These are phyloP conservation scores for Oenanthe oenanthe DNA, from an alignment of 2,113 vertebrate species.

Conservation along the genomic window DNA sequence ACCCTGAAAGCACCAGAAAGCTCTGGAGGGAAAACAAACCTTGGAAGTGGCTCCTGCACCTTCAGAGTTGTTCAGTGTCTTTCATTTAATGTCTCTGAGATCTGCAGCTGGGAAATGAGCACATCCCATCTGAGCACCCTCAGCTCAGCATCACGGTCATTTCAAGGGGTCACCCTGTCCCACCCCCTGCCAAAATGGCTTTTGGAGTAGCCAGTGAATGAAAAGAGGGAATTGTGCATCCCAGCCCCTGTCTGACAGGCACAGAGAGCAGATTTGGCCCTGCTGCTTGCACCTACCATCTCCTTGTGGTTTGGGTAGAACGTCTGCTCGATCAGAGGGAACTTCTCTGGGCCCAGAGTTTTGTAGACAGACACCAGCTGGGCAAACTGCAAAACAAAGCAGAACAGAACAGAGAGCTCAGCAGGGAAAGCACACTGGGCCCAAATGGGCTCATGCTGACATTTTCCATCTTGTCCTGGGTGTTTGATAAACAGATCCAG, in stretches of 20 bases:
- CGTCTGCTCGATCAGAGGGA: slow-evolving; percentile 94
- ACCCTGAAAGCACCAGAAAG: neutral
- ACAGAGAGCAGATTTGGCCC: neutral
- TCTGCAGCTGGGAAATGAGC: neutral
- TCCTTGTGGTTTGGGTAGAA: slow-evolving; percentile 98
- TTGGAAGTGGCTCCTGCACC: neutral
- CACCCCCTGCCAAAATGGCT: neutral
- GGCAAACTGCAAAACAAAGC: slow-evolving; percentile 87
- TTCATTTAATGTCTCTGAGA: neutral
- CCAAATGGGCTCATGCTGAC: neutral
- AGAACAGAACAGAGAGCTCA: slow-evolving; percentile 8
- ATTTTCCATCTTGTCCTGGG: neutral
- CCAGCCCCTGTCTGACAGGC: neutral
- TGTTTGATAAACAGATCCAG: neutral
- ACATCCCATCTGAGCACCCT: neutral
- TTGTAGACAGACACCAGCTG: slow-evolving; percentile 92
- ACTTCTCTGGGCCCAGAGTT: slow-evolving; percentile 89
- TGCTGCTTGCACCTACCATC: slow-evolving; percentile 84
- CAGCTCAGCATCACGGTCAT: neutral
- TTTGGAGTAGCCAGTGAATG: neutral
- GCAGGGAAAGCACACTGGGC: neutral
- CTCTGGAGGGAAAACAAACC: neutral
- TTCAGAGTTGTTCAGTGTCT: neutral
- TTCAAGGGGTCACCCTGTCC: neutral
- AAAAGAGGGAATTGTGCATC: neutral